Base-by-base conservation (phyloP, 2,888 invertebrate genomes). In the Drosophila fungiperda region DNA sequence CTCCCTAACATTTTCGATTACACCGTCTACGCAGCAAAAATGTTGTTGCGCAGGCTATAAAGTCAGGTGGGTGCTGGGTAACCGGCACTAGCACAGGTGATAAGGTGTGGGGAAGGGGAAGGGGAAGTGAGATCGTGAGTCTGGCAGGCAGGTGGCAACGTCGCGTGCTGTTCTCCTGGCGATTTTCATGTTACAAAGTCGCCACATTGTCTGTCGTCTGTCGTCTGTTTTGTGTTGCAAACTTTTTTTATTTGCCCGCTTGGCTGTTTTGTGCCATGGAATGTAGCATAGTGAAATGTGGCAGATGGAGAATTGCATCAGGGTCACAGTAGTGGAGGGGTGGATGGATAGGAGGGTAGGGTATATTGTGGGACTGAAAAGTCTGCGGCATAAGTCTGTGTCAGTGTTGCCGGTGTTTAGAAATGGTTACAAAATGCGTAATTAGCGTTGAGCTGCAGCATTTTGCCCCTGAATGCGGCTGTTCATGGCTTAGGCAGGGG, bases 141-240 rank as follows among this genome's bases (percentile, higher is more conserved):
- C 64, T 68, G 52, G 59, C 68, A 42, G 68, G 58, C 76, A 80
- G 77, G 81, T 80, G 77, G 77, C 77, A 78, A 49, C 55, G 78
- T 73, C 78, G 78, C 78, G 78, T 79, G 82, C 77, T 74, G 84
- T 84, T 84, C 80, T 82, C 84, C 80, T 89, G 84, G 90, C 82
- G 88, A 84, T 84, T 89, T 84, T 87, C 89, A 78, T 87, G 89
- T 74, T 87, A 89, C 84, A 89, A 84, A 84, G 84, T 87, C 85
- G 78, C 87, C 78, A 81, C 82, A 82, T 88, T 83, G 87, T 80
- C 89, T 77, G 83, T 86, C 86, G 86, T 80, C 88, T 76, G 83
- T 85, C 80, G 87, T 68, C 65, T 67, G 58, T 68, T 66, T 73
- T 66, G 69, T 62, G 87, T 50, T 74, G 84, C 73, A 73, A 73